phyloP scores from a whole-genome alignment of 2,797 vertebrate genomes.

The Rhynchonycteris naso region DNA sequence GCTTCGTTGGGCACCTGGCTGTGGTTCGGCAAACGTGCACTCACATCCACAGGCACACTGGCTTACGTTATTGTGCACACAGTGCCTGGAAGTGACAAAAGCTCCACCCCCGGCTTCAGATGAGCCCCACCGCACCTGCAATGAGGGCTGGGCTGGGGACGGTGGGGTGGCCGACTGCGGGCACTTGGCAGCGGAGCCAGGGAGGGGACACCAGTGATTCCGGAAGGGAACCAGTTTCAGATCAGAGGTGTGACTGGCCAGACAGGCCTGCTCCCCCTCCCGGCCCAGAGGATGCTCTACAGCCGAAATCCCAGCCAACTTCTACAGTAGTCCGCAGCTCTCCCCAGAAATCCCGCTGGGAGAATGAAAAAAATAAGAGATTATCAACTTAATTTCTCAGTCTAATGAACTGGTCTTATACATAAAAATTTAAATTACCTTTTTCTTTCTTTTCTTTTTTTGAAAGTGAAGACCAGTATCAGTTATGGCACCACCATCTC shows the following conservation, averaged over 20 bases:
- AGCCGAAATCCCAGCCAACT: neutral
- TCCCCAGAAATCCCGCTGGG: slow-evolving; percentile 37
- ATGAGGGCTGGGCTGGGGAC: no score
- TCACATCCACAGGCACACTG: neutral
- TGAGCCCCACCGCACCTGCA: neutral
- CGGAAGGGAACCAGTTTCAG: neutral
- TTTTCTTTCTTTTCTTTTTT: slow-evolving; percentile 67
- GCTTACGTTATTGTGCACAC: neutral
- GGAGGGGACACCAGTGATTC: neutral
- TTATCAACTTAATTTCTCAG: slow-evolving; percentile 78
- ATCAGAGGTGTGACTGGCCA: neutral
- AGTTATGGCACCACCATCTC: slow-evolving; percentile 84
- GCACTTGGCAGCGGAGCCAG: accelerated
- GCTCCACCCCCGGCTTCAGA: neutral
- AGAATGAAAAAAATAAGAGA: slow-evolving; percentile 34
- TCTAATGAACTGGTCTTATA: slow-evolving; percentile 75
- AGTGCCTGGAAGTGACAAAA: neutral
- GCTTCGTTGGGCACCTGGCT: neutral
- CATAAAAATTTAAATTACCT: slow-evolving; percentile 82
- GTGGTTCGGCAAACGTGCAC: accelerated
- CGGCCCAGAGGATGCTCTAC: neutral
- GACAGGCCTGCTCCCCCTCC: neutral
- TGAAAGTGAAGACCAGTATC: slow-evolving; percentile 83
- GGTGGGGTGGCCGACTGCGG: accelerated
- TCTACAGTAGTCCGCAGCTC: neutral